phyloP scores from a whole-genome alignment of 2,797 vertebrate species.

The Tinamus major region DNA sequence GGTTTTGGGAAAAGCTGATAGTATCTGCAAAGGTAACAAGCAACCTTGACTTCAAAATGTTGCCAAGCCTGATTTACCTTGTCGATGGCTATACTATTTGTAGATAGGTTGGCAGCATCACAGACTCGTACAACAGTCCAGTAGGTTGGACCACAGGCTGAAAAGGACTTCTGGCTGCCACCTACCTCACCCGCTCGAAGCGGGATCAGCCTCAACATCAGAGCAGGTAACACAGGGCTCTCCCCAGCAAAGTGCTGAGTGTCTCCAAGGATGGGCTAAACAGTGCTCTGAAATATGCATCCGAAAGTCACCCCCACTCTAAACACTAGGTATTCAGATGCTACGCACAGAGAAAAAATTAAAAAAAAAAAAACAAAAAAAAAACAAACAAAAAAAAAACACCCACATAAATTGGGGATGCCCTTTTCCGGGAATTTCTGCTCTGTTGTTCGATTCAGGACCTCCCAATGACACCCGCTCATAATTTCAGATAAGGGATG shows the following conservation, averaged over 20 bases:
- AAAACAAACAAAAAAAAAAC: no score
- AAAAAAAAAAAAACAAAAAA: not conserved
- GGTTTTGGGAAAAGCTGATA: conserved; percentile 71
- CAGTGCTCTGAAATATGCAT: accelerated
- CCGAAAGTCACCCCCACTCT: not conserved
- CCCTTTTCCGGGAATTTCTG: not conserved
- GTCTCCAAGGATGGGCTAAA: not conserved
- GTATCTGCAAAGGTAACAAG: conserved; percentile 80
- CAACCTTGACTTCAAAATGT: not conserved
- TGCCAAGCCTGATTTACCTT: not conserved
- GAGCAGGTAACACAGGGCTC: not conserved
- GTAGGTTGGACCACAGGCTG: not conserved
- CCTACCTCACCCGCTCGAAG: not conserved
- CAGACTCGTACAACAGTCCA: not conserved
- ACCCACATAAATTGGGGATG: not conserved
- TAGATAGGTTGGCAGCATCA: not conserved
- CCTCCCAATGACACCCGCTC: accelerated
- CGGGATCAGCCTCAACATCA: not conserved
- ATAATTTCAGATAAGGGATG: not conserved
- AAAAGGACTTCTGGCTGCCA: not conserved
- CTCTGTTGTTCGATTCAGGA: not conserved
- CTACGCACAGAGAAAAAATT: not conserved
- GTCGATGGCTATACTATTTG: not conserved
- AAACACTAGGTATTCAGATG: not conserved
- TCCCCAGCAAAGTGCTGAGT: not conserved